Evolutionary conservation across 1,140 invertebrate genomes (phyloP).

Genomic region (Cydia amplana): DNA sequence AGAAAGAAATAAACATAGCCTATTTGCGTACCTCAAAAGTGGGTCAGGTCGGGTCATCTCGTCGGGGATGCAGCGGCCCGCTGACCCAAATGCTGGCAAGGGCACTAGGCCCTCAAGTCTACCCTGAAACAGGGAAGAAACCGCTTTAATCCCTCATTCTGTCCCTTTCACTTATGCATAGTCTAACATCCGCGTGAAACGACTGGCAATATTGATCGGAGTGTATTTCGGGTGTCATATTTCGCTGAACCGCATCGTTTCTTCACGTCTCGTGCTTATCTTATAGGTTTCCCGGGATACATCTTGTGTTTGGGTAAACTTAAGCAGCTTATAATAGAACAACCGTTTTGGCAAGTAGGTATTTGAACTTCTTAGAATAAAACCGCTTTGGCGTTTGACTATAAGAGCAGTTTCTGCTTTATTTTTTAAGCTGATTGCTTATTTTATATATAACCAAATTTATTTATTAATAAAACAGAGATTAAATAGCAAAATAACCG

Average conservation of each 20-base stretch:
- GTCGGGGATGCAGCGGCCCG: constrained; percentile 55
- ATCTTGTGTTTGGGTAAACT: background rate
- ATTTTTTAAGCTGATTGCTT: too few species aligned
- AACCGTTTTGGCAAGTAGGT: background rate
- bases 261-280: background rate
- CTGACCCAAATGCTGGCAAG: constrained; percentile 63
- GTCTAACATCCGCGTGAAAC: background rate
- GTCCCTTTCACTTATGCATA: background rate
- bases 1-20: constrained; percentile 40
- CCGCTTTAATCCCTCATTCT: constrained; percentile 29
- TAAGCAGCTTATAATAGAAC: background rate
- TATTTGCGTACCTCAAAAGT: constrained; percentile 58
- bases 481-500: too few species aligned
- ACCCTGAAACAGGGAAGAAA: constrained; percentile 3
- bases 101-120: constrained; percentile 37
- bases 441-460: too few species aligned
- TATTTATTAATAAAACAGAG: too few species aligned
- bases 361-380: background rate
- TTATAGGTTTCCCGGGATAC: background rate
- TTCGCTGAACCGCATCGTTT: background rate
- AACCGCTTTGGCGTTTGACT: too few species aligned
- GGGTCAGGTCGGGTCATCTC: constrained; percentile 61
- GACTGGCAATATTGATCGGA: background rate
- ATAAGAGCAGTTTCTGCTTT: too few species aligned
- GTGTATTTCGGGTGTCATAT: background rate